phyloP scores from a whole-genome alignment of 1,140 invertebrate genomes.

The Apis cerana region DNA sequence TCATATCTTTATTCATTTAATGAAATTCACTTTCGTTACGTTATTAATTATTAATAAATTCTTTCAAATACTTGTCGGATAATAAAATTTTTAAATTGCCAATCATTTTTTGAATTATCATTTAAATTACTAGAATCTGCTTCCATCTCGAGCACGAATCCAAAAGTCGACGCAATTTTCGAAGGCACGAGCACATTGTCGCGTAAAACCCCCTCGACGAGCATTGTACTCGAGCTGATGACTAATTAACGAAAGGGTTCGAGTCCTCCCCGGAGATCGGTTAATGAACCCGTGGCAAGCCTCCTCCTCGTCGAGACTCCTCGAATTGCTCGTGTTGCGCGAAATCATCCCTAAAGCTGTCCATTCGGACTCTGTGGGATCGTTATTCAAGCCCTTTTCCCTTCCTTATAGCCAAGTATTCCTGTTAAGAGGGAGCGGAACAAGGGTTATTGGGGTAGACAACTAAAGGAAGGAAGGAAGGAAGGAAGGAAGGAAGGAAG shows the following conservation, averaged over 20 bases:
- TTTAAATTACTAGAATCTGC: no score
- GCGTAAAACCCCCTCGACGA: slow-evolving; percentile 23
- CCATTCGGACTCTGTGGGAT: slow-evolving; percentile 45
- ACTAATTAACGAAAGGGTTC: slow-evolving; percentile 58
- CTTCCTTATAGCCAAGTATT: slow-evolving; percentile 7
- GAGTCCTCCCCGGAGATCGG: neutral
- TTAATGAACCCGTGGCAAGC: slow-evolving; percentile 53
- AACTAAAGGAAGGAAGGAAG: neutral
- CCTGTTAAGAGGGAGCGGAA: slow-evolving; percentile 11
- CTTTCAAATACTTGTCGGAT: no score
- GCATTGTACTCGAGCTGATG: slow-evolving; percentile 39
- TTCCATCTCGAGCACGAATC: neutral
- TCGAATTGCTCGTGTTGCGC: slow-evolving; percentile 54
- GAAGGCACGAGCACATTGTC: neutral
- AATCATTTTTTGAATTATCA: no score
- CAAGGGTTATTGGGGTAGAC: slow-evolving; percentile 40
- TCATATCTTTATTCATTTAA: no score
- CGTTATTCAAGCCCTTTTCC: slow-evolving; percentile 60
- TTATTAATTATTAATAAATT: neutral
- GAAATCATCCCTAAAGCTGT: slow-evolving; percentile 53
- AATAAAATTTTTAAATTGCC: no score
- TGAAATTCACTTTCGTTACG: no score
- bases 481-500: neutral
- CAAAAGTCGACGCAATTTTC: slow-evolving; percentile 9
- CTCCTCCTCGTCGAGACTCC: slow-evolving; percentile 26